Evolutionary conservation across 2,113 vertebrate genomes (phyloP), one percentile per base, ranked within the genome.

Genomic region (Mionectes macconnelli): DNA sequence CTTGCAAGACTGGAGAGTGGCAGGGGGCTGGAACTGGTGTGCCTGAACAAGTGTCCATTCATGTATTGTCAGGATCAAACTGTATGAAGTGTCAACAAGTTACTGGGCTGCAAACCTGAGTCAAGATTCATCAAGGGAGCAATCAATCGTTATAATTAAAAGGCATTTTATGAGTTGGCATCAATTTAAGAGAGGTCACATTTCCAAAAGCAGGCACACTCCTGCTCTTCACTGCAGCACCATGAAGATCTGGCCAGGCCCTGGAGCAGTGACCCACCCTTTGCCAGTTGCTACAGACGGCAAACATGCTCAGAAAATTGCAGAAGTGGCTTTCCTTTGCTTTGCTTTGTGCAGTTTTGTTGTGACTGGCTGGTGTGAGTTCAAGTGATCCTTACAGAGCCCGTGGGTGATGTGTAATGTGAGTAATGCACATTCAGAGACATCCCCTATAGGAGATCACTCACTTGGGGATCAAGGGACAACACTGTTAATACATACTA

Each of bases 61-160:
- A 86, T 40, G 23, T 67, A 82, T 60, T 70, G 49, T 64, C 57
- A 84, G 37, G n/a, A 74, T 77, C 2, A 5, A 93, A 20, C 40
- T 64, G 37, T 60, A 49, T 37, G 55, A 57, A 79, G 33, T 64
- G 44, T 68, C 62, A 89, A 66, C 59, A 82, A 88, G 59, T 83
- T 68, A 53, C 55, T 49, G 42, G 64, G 84, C 84, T 90, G 47
- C 50, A 94, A 93, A 94, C 15, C 44, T 88, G 52, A 90, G 23
- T 53, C 5, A 22, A 81, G 67, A 70, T 72, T 72, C 56, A 85
- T 57, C 57, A 94, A 68, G 40, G 44, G 53, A 73, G 20, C 35
- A 92, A 69, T 83, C 40, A 93, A 12, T 78, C 57, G 64, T 49
- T 92, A 64, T 56, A 78, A 92, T 87, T 78, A 84, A 89, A 94